Evolutionary conservation across 2,113 vertebrate species (phyloP), one percentile per base, ranked within the genome.

Genomic region (Dicerorhinus sumatrensis): DNA sequence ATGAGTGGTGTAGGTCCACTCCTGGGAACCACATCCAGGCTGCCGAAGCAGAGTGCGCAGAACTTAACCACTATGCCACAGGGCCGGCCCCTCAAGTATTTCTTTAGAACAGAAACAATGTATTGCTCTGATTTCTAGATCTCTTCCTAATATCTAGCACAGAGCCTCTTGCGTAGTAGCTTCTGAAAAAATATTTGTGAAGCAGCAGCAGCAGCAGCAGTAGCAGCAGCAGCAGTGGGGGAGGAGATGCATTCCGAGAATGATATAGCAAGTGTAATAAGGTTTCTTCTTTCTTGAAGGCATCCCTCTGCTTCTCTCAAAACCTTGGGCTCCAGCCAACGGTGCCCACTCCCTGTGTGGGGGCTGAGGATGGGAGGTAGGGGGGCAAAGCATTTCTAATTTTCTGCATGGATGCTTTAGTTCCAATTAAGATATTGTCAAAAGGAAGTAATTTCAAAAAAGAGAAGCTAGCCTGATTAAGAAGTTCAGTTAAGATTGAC

Each of bases 381-480:
- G 93, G 9, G 0, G 65, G 87, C 87, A 92, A 63, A 16, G n/a
- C 42, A 56, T 96, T 98, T 98, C 96, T 96, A 96, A 98, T 98
- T 98, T 98, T 97, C 97, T 97, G 97, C 97, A 94, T 97, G 97
- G 94, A 73, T 96, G 96, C 97, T 76, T 97, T 91, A 97, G 97
- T 96, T 95, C 86, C 97, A 95, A 96, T 95, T 95, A 98, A 98
- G 95, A 97, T 97, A 97, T 92, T 98, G 98, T 98, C 96, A 96
- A 94, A 97, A 90, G 76, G 96, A 98, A 98, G 92, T 97, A 90
- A 98, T 98, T 98, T 98, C 92, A 96, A 98, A 97, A 93, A 96
- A 97, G 90, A 96, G 92, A 97, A 96, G 92, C 91, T 82, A 96
- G 72, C 63, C 90, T 98, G 98, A 97, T 98, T 97, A 98, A 97